A percentile compares a stretch with the other conserved stretches of the same genome.
Evolutionary conservation across 1,140 invertebrate species (phyloP).

Genomic region (Asbolus verrucosus): DNA sequence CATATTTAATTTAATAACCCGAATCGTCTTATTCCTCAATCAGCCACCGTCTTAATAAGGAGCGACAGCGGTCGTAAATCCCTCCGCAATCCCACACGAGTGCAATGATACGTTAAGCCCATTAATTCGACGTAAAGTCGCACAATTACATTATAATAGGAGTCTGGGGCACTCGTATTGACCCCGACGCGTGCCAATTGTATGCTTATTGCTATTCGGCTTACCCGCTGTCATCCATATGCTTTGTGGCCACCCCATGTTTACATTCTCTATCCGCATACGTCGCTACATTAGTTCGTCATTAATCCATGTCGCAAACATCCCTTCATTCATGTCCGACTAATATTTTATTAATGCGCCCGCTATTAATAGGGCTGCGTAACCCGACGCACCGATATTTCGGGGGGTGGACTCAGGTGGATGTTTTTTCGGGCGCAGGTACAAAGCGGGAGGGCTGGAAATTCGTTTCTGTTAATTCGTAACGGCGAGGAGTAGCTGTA

Average conservation of each 20-base stretch:
- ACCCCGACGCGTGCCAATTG: slow-evolving; percentile 53
- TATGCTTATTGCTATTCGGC: slow-evolving; percentile 15
- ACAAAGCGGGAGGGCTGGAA: too few species aligned
- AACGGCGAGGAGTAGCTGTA: too few species aligned
- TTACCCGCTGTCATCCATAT: slow-evolving; percentile 44
- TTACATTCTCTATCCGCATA: slow-evolving; percentile 56
- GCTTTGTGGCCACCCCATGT: slow-evolving; percentile 53
- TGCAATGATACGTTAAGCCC: slow-evolving; percentile 51
- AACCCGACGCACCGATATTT: neutral
- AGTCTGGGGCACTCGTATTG: slow-evolving; percentile 47
- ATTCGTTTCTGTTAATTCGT: too few species aligned
- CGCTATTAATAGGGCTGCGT: slow-evolving; percentile 39
- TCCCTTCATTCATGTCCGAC: slow-evolving; percentile 42
- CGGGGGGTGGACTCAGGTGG: neutral
- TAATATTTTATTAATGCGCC: slow-evolving; percentile 47
- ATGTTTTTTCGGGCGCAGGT: too few species aligned
- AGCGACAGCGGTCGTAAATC: too few species aligned
- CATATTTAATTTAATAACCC: too few species aligned
- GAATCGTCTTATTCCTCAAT: too few species aligned
- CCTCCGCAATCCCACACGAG: slow-evolving; percentile 17
- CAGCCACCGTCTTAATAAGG: too few species aligned
- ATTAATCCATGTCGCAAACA: slow-evolving; percentile 54
- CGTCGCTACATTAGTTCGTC: slow-evolving; percentile 55
- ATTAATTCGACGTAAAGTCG: slow-evolving; percentile 51
- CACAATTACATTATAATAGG: slow-evolving; percentile 54